Evolutionary conservation across 92 coral and sea anemone species (phyloP).

Genomic region (Meandrina meandrites): DNA sequence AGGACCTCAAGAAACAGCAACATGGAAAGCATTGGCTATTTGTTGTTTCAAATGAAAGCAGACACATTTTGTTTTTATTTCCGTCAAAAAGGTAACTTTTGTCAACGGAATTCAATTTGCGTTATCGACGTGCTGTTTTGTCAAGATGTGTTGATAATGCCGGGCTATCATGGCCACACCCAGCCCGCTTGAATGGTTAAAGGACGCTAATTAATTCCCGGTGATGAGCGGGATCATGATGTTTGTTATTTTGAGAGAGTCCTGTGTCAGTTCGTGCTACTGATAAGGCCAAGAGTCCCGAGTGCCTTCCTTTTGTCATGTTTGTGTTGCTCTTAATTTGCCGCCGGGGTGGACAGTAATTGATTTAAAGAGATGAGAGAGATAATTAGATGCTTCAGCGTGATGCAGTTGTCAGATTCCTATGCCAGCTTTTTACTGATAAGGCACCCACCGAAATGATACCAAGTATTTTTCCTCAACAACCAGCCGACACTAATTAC

Average conservation of each 20-base stretch:
- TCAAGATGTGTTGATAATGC: constrained; percentile 26
- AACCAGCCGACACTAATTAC: constrained; percentile 48
- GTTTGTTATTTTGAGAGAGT: constrained; percentile 28
- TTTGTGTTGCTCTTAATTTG: not conserved
- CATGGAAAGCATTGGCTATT: not conserved
- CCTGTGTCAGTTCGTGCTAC: constrained; percentile 10
- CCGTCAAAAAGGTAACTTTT: constrained; percentile 12
- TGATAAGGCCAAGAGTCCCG: not conserved
- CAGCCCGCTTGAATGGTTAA: constrained; percentile 5
- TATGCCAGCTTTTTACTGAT: constrained; percentile 22
- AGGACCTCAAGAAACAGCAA: constrained; percentile 3
- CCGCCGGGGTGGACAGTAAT: constrained; percentile 42
- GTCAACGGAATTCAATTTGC: constrained; percentile 35
- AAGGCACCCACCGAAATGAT: constrained; percentile 6
- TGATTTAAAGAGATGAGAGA: constrained; percentile 29
- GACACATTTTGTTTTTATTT: not conserved
- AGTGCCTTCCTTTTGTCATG: not conserved
- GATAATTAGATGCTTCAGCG: constrained; percentile 15
- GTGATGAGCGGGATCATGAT: constrained; percentile 15
- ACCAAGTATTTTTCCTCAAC: constrained; percentile 16
- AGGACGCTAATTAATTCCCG: constrained; percentile 40
- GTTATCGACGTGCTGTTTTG: constrained; percentile 42
- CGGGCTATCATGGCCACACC: constrained; percentile 19
- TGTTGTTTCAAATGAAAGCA: constrained; percentile 16
- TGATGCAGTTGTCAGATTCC: constrained; percentile 3